These are phyloP conservation scores for Sorex araneus DNA, from an alignment of 2,113 vertebrate species.

Conservation along the genomic window DNA sequence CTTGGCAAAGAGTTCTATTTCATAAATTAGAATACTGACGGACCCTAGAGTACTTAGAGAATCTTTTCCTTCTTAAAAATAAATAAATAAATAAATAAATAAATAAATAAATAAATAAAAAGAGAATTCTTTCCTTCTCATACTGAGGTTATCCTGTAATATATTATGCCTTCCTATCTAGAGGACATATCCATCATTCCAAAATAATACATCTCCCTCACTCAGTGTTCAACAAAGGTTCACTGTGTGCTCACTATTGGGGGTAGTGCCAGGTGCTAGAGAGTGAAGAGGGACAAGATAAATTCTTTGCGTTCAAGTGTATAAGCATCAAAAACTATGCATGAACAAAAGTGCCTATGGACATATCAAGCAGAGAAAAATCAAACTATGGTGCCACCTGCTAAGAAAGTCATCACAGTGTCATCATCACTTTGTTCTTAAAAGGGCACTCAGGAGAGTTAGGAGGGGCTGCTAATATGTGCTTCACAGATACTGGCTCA, in stretches of 20 bases:
- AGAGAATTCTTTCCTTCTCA: conserved; percentile 53
- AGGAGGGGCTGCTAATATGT: background rate
- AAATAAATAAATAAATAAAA: no score
- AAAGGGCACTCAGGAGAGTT: background rate
- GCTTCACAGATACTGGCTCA: background rate
- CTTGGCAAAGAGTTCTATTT: conserved; percentile 58
- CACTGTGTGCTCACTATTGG: background rate
- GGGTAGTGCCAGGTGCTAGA: background rate
- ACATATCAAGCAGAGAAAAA: background rate
- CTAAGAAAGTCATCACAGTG: conserved; percentile 11
- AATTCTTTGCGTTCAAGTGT: background rate
- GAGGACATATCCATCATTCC: conserved; percentile 43
- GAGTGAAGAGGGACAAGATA: background rate
- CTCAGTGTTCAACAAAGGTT: background rate
- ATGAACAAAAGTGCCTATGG: background rate
- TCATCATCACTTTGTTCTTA: background rate
- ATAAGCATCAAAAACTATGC: background rate
- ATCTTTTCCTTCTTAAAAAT: conserved; percentile 46
- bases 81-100: no score
- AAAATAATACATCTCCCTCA: conserved; percentile 26
- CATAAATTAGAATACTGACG: conserved; percentile 70
- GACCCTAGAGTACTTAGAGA: conserved; percentile 33
- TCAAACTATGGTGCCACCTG: no score
- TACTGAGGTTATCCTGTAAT: conserved; percentile 49
- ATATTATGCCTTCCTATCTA: conserved; percentile 41